Evolutionary conservation across 2,888 invertebrate genomes (phyloP).

Genomic region (Biston betularia): DNA sequence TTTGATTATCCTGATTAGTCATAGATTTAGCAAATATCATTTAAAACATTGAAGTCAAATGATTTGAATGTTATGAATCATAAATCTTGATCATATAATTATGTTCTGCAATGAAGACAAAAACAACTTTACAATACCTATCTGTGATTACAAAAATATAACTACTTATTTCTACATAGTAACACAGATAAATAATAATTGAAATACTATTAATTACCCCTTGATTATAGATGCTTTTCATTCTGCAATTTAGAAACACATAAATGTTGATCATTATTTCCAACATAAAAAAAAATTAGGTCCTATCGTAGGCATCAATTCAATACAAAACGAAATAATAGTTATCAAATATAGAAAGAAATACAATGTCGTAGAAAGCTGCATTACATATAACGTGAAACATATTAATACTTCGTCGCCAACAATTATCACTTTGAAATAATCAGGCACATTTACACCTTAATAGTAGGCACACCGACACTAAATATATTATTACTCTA

Average conservation of each 20-base stretch:
- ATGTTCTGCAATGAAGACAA: constrained; percentile 1
- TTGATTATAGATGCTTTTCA: constrained; percentile 53
- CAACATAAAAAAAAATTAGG: constrained; percentile 7
- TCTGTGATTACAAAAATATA: constrained; percentile 79
- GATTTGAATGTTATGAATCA: constrained; percentile 30
- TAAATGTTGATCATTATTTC: constrained; percentile 52
- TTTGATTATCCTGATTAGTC: constrained; percentile 14
- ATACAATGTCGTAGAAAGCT: constrained; percentile 17
- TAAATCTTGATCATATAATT: constrained; percentile 6
- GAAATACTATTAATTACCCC: constrained; percentile 62
- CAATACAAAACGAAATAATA: constrained; percentile 5
- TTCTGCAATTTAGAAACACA: constrained; percentile 66
- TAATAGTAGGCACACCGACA: constrained; percentile 37
- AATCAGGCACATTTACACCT: constrained; percentile 36
- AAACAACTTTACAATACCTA: constrained; percentile 34
- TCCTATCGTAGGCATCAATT: constrained; percentile 23
- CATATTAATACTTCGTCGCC: constrained; percentile 24
- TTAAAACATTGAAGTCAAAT: constrained; percentile 28
- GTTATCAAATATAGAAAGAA: constrained; percentile 14
- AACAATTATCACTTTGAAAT: constrained; percentile 20
- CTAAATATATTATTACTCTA: constrained; percentile 19
- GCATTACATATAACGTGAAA: constrained; percentile 11
- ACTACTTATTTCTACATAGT: constrained; percentile 74
- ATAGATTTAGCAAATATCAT: constrained; percentile 50
- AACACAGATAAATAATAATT: constrained; percentile 72